These are phyloP conservation scores for Ochlodes sylvanus DNA, from an alignment of 2,888 invertebrate genomes.

Conservation along the genomic window DNA sequence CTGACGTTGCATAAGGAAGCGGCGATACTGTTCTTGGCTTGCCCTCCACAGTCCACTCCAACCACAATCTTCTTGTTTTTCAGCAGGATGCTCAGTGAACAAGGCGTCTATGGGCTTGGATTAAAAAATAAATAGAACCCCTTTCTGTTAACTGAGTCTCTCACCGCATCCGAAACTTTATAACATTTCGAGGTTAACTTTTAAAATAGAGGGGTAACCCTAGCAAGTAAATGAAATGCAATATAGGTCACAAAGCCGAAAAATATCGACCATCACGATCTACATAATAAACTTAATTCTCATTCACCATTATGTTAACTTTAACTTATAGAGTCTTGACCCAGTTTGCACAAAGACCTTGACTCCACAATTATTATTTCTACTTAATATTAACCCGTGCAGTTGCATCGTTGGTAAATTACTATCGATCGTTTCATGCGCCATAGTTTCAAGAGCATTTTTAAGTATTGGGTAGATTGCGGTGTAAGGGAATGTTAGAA, in stretches of 20 bases:
- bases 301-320: conserved; percentile 5
- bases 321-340: conserved; percentile 17
- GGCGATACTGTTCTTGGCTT: too few relatives aligned
- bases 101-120: too few relatives aligned
- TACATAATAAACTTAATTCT: conserved; percentile 9
- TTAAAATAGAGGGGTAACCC: background rate
- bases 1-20: too few relatives aligned
- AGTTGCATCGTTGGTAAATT: conserved; percentile 23
- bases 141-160: background rate
- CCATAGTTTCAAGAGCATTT: background rate
- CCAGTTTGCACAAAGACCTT: conserved; percentile 12
- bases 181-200: background rate
- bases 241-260: conserved; percentile 3
- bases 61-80: too few relatives aligned
- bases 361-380: conserved; percentile 20
- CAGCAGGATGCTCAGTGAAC: too few relatives aligned
- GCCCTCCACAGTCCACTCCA: too few relatives aligned
- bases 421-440: conserved; percentile 19
- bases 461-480: background rate
- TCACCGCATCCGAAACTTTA: background rate
- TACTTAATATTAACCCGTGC: conserved; percentile 4
- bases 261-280: conserved; percentile 6
- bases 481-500: too few relatives aligned
- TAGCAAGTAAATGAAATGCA: too few relatives aligned
- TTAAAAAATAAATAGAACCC: too few relatives aligned